Base-by-base conservation (phyloP, 2,888 invertebrate genomes). In the Steinernema carpocapsae region DNA sequence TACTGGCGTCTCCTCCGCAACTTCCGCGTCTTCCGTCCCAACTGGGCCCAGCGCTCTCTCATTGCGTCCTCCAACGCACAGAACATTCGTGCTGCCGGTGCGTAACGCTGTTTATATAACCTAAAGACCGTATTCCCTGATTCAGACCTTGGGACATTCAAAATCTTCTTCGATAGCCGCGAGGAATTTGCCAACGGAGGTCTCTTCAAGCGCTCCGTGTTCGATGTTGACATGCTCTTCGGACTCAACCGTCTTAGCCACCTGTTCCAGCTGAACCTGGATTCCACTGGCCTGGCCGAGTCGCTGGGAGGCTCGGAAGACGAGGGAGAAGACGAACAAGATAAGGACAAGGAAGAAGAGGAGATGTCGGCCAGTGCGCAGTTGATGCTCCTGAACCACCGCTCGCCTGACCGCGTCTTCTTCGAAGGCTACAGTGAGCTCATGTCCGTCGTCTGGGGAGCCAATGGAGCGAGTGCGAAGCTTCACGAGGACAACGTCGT, bases 1-100 rank as follows among this genome's bases (percentile, higher is more conserved):
- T 74, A 74, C 51, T 74, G 74, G 74, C 37, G 14, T 17, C 46
- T 29, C 4, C 59, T 74, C 6, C 22, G 74, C 12, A 59, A 71
- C 19, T 71, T 74, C 46, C 52, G 64, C 17, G 43, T 71, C 24
- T 74, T 74, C 46, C 46, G 51, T 70, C 74, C 74, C 2, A 74
- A 74, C 59, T 74, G 71, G 37, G 19, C 45, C 17, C 71, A 74
- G 51, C 52, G 74, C 14, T 22, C 56, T 14, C 7, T 56, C 6
- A 26, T 56, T 26, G 56, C 56, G 2, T 7, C 6, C 17, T 56
- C 56, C n/a, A 56, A 56, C 26, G 56, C 56, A 24, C 56, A 19
- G 10, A 56, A 26, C 26, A 56, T 26, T 24, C 14, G 14, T 14
- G 56, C 56, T 17, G 17, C 56, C 3, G 24, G 56, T 56, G n/a